A percentile compares a stretch with the other conserved stretches of the same genome.
phyloP scores from a whole-genome alignment of 2,888 invertebrate species.

The Lypha dubia region DNA sequence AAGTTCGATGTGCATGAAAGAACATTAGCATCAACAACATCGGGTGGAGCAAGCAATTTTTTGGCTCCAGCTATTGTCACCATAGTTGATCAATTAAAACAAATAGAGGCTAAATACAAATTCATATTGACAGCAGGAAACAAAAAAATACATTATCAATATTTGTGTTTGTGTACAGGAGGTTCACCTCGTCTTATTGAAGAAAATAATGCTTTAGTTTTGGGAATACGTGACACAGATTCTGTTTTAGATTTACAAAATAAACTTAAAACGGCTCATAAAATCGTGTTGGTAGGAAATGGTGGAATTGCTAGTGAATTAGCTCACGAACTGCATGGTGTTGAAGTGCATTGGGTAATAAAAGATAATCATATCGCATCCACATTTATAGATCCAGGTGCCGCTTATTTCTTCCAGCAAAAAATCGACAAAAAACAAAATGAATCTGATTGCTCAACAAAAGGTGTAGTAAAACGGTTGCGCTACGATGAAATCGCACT shows the following conservation, averaged over 20 bases:
- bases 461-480: slow-evolving; percentile 86
- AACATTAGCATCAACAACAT: slow-evolving; percentile 82
- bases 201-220: slow-evolving; percentile 86
- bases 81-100: slow-evolving; percentile 87
- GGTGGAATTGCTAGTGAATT: slow-evolving; percentile 99
- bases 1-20: slow-evolving; percentile 94
- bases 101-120: slow-evolving; percentile 85
- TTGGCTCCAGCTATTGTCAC: slow-evolving; percentile 81
- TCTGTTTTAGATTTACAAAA: slow-evolving; percentile 92
- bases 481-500: slow-evolving; percentile 86
- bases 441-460: not conserved
- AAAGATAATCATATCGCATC: slow-evolving; percentile 96
- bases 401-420: slow-evolving; percentile 94
- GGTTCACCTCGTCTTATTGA: slow-evolving; percentile 92
- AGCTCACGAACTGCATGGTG: slow-evolving; percentile 92
- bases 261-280: slow-evolving; percentile 87
- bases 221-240: slow-evolving; percentile 97
- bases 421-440: slow-evolving; percentile 63
- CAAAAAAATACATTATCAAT: slow-evolving; percentile 87
- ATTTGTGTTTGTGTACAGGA: slow-evolving; percentile 95
- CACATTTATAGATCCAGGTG: slow-evolving; percentile 97
- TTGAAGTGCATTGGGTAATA: slow-evolving; percentile 96
- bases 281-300: slow-evolving; percentile 95
- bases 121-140: slow-evolving; percentile 85
- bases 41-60: slow-evolving; percentile 83